Evolutionary conservation across 2,888 invertebrate genomes (phyloP), one percentile per base, ranked within the genome.

Genomic region (Acleris cristana): DNA sequence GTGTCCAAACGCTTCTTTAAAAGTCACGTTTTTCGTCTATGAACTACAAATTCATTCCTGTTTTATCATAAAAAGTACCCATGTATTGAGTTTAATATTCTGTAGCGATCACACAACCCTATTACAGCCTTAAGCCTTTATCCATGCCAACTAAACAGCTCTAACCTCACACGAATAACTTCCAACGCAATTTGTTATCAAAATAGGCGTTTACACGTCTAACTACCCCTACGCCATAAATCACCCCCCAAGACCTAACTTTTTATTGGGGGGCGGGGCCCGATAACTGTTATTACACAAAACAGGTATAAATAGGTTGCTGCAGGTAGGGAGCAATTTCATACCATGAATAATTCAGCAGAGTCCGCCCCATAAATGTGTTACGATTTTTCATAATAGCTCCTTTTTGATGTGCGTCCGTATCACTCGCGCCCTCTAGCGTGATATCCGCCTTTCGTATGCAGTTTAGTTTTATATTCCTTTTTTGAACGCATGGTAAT

Each of bases 371-470:
- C 72, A 83, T 91, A 91, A 92, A 87, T 76, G 89, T 82, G 90
- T 91, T 91, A 92, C 89, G 90, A 91, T 91, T 92, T 91, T 91
- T 92, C 91, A 90, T 92, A 92, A 90, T 91, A 89, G 86, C 86
- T 81, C 80, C 85, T 84, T 86, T 83, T 89, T 89, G 88, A 89
- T 86, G 86, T 85, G 10, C 34, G 81, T 72, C 78, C 73, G 74
- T 76, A 77, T 70, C 76, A 73, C 72, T 58, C 48, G 71, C 69
- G 70, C 72, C 72, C 68, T 72, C 72, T 69, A 69, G 57, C 69
- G 79, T 74, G 84, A 76, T 87, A 83, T 84, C 83, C 81, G 77
- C 79, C 81, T 80, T 83, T 81, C 79, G 80, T 83, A 82, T 82
- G 81, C 86, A 83, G 85, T 89, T 89, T 86, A 84, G 81, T 86